A percentile compares a stretch with the other conserved stretches of the same genome.
Evolutionary conservation across 1,140 invertebrate species (phyloP).

Genomic region (Tachypleus tridentatus): DNA sequence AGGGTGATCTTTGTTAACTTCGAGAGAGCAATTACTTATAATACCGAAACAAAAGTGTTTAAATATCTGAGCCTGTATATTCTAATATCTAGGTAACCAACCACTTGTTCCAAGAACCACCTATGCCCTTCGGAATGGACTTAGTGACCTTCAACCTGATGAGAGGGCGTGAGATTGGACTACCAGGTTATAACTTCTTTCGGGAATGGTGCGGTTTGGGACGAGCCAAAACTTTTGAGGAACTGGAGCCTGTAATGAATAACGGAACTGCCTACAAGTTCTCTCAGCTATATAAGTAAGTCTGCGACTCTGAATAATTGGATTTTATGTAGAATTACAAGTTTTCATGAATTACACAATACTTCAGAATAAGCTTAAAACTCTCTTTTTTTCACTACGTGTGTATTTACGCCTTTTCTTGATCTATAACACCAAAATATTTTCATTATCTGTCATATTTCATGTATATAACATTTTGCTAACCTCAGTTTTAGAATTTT

Average conservation of each 20-base stretch:
- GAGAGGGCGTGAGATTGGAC: conserved; percentile 73
- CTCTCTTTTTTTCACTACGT: too few species aligned
- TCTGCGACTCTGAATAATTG: too few species aligned
- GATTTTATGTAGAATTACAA: too few species aligned
- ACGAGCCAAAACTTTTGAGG: conserved; percentile 25
- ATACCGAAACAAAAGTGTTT: too few species aligned
- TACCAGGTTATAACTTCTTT: conserved; percentile 64
- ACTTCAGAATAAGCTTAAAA: too few species aligned
- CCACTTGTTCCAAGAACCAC: conserved; percentile 52
- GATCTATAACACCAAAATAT: too few species aligned
- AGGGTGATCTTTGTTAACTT: conserved; percentile 21
- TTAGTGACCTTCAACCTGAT: conserved; percentile 76
- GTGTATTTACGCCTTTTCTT: too few species aligned
- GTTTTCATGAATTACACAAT: too few species aligned
- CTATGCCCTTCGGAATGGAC: conserved; percentile 55
- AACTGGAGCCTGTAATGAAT: conserved; percentile 21
- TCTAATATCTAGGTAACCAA: conserved; percentile 45
- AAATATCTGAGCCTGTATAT: too few species aligned
- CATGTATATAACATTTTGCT: too few species aligned
- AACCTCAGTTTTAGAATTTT: too few species aligned
- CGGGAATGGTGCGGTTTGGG: conserved; percentile 52
- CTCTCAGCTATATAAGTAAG: conserved; percentile 25
- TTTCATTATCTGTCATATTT: too few species aligned
- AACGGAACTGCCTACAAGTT: conserved; percentile 26
- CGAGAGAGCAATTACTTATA: background rate